Conservation (phyloP, 23 tunicate genomes). For the Oikopleura vanhoeffeni region DNA sequence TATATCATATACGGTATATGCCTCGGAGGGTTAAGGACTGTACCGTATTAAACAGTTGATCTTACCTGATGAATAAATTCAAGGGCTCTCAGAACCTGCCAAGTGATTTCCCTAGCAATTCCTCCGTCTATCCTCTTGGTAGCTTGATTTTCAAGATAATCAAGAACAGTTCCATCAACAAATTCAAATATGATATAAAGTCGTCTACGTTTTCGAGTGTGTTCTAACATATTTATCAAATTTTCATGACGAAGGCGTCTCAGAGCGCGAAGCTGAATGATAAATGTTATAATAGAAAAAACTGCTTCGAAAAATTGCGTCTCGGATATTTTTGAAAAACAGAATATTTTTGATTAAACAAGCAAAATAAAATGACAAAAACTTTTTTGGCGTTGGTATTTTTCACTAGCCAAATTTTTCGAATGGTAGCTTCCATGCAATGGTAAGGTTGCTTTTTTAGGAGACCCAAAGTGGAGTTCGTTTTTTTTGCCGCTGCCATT, state of each 20-base stretch:
- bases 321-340: neutral
- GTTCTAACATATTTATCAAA: constrained; percentile 80
- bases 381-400: no score
- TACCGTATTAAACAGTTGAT: no score
- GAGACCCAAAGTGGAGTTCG: no score
- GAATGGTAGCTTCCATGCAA: no score
- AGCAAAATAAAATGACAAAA: no score
- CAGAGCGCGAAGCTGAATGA: constrained; percentile 7
- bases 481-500: no score
- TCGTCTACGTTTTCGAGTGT: constrained; percentile 61
- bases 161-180: constrained; percentile 94
- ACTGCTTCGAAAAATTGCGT: neutral
- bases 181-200: constrained; percentile 86
- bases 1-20: no score
- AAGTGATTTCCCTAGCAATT: constrained; percentile 56
- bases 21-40: neutral
- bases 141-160: constrained; percentile 63
- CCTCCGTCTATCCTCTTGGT: constrained; percentile 59
- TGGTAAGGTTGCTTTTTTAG: no score
- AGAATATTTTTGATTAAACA: neutral
- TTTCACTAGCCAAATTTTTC: no score
- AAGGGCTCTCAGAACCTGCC: constrained; percentile 87
- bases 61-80: constrained; percentile 56
- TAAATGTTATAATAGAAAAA: neutral
- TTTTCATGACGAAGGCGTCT: constrained; percentile 77